These are phyloP conservation scores for Chrysocyon brachyurus DNA, from an alignment of 2,797 vertebrate genomes.

Conservation along the genomic window DNA sequence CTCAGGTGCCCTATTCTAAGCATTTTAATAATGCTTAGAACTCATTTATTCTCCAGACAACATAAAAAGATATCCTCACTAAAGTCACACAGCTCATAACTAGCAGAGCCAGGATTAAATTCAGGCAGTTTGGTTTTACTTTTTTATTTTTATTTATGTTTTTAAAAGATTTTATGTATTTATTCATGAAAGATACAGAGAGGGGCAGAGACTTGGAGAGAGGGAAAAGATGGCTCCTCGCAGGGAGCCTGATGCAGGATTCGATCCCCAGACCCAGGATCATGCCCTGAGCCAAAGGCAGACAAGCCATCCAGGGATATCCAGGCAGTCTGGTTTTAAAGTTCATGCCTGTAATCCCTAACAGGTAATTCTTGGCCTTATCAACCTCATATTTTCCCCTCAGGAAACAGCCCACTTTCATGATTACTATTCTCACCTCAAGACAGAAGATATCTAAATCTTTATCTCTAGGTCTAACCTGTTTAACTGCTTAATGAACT, in stretches of 20 bases:
- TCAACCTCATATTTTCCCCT: background rate
- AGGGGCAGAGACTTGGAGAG: too few species aligned
- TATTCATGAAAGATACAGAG: too few species aligned
- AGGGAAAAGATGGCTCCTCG: too few species aligned
- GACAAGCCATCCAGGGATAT: background rate
- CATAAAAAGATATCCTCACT: background rate
- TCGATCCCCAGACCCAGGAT: too few species aligned
- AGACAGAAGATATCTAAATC: background rate
- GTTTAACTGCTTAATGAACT: constrained; percentile 17
- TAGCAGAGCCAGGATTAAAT: background rate
- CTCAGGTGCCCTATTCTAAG: background rate
- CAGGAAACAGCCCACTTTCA: background rate
- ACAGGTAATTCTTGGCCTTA: background rate
- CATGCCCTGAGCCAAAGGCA: too few species aligned
- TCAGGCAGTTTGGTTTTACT: background rate
- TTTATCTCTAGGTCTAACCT: background rate
- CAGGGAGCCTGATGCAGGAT: too few species aligned
- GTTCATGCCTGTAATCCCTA: background rate
- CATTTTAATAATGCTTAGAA: background rate
- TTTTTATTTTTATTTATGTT: too few species aligned
- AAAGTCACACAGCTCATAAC: background rate
- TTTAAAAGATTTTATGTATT: too few species aligned
- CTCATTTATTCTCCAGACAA: constrained; percentile 29
- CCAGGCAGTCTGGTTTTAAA: background rate
- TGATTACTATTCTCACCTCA: background rate